Base-by-base conservation (phyloP, 2,113 vertebrate genomes). In the Xenopus laevis region DNA sequence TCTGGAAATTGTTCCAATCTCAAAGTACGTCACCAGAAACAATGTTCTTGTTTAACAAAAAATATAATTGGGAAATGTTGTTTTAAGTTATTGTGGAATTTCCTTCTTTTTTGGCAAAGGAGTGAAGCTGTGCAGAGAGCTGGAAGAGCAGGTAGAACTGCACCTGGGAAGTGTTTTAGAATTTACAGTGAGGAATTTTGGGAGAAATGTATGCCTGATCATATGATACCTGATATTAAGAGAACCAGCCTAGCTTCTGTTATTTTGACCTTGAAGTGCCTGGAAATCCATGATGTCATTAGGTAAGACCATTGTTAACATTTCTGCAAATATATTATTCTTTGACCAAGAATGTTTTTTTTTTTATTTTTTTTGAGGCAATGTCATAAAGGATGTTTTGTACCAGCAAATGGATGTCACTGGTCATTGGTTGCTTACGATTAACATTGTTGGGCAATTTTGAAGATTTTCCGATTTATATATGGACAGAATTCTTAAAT, bases 1-100 rank as follows among this genome's bases (percentile, higher is more conserved):
- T 69, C 84, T 98, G 83, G 96, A 98, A 78, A 95, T 99, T 78
- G 95, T 98, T 77, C 95, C 97, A 0, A 98, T 99, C 86, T 97
- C 96, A 81, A 97, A 98, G 97, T 99, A 75, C 93, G 96, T 88
- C 68, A 63, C 62, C 1, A 52, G 63, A 68, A 60, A 10, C 10
- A 13, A 15, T 50, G 47, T 4, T 50, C 20, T 65, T 58, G 21
- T 4, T 16, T 16, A 47, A 55, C 17, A 50, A 13, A 50, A 13
- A 50, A 50, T 47, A 47, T 53, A 8, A 9, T 7, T 77, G 4
- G 13, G 16, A n/a, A 1, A 8, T n/a, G 3, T n/a, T 55, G 1
- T 55, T 55, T 16, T n/a, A 55, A 55, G 5, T 69, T 6, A 15
- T 33, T 71, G 72, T 73, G 20, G 1, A 4, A 9, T 47, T 13